Percentiles rank a stretch among this genome's conserved stretches.
phyloP scores from a whole-genome alignment of 1,140 invertebrate genomes.

The Drosophila tsacasi region DNA sequence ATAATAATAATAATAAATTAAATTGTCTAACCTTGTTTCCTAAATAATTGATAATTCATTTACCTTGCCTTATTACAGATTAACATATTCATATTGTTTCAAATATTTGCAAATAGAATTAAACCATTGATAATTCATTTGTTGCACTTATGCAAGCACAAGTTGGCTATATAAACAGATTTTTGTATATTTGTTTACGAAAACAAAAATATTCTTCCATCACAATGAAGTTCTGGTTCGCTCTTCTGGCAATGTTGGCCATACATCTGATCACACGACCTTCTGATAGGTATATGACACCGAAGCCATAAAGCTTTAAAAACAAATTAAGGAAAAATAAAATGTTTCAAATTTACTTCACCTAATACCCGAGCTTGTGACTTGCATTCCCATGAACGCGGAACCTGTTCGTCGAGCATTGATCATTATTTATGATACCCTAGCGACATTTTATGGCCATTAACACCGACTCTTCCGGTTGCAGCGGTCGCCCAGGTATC shows the following conservation, averaged over 20 bases:
- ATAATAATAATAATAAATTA: no score
- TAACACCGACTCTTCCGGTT: slow-evolving; percentile 53
- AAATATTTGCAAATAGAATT: no score
- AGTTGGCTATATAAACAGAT: neutral
- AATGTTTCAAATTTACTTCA: neutral
- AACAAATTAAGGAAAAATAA: no score
- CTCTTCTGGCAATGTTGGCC: neutral
- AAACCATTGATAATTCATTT: neutral
- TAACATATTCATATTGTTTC: no score
- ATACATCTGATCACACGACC: no score
- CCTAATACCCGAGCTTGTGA: neutral
- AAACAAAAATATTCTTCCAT: no score
- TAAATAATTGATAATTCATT: no score
- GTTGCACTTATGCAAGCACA: neutral
- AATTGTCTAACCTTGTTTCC: neutral
- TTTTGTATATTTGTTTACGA: neutral
- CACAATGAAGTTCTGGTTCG: neutral
- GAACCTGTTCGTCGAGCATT: slow-evolving; percentile 57
- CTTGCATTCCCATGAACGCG: slow-evolving; percentile 4
- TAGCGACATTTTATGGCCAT: slow-evolving; percentile 56
- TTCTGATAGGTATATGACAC: no score
- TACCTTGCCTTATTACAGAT: no score
- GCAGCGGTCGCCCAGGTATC: slow-evolving; percentile 32
- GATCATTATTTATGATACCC: slow-evolving; percentile 41
- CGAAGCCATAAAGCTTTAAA: no score